Evolutionary conservation across 2,888 invertebrate species (phyloP).

Genomic region (Sminthurides aquaticus): DNA sequence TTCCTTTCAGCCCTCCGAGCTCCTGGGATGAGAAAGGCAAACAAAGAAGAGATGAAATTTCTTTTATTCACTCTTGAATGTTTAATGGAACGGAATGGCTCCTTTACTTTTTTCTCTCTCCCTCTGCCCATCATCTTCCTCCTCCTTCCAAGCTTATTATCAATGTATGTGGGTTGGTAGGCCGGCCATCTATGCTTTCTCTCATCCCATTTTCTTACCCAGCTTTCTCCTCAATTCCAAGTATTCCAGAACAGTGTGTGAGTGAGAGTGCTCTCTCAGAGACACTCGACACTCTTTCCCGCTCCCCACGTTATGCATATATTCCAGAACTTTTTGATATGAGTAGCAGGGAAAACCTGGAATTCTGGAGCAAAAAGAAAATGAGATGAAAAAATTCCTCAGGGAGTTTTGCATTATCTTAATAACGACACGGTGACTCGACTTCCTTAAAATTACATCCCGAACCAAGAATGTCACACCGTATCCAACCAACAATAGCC

Average conservation of each 20-base stretch:
- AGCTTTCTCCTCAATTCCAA: no score
- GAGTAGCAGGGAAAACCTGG: no score
- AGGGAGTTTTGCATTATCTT: constrained; percentile 30
- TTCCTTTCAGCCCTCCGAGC: neutral
- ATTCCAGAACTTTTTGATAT: no score
- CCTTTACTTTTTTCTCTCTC: constrained; percentile 25
- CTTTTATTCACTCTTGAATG: constrained; percentile 42
- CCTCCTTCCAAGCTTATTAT: neutral
- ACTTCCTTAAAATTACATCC: constrained; percentile 36
- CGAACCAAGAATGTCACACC: constrained; percentile 18
- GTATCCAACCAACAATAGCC: neutral
- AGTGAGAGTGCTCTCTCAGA: no score
- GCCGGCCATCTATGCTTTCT: no score
- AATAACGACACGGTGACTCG: constrained; percentile 36
- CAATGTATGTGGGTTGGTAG: neutral
- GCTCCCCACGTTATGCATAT: no score
- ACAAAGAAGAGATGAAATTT: constrained; percentile 26
- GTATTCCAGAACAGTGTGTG: no score
- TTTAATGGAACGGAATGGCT: constrained; percentile 41
- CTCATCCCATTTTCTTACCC: no score
- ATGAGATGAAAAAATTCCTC: constrained; percentile 12
- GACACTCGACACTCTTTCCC: no score
- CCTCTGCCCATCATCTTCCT: constrained; percentile 4
- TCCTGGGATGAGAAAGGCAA: constrained; percentile 12
- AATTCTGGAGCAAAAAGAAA: constrained; percentile 1